Base-by-base conservation (phyloP, 2,888 invertebrate genomes). In the Nephrotoma guestfalica region DNA sequence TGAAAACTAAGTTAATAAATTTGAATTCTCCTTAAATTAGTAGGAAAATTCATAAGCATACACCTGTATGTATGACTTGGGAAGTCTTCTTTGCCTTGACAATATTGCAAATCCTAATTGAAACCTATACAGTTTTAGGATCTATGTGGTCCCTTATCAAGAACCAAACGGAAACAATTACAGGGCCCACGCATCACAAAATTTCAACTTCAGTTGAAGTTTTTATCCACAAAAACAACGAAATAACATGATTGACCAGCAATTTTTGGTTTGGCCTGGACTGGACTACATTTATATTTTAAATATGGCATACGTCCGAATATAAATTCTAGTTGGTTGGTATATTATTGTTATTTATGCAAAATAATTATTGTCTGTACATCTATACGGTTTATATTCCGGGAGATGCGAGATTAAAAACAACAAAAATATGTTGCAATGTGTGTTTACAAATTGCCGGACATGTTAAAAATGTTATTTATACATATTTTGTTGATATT, bases 401-500 rank as follows among this genome's bases (percentile, higher is more conserved):
- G 7, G 30, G 18, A 5, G 18, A 71, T 71, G 71, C 71, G 71
- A 71, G 71, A 71, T 71, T 71, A 30, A 71, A 71, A 30, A 71
- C 71, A 71, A 71, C 71, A 71, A 41, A 40, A 84, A 84, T 84
- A 41, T 84, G 84, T 84, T 84, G 42, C 84, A 84, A 84, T 84
- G 13, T 84, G 41, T 84, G 84, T 84, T 84, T 84, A 84, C 84
- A 84, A 84, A 84, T 84, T 84, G 84, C 84, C 84, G 84, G 84
- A 84, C 84, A 84, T 84, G 84, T 84, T 84, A 11, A 41, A 84
- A 84, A 84, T 84, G 84, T 84, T 84, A 41, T 41, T 41, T 84
- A 84, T 84, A 84, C 84, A 42, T 41, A 41, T 84, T 13, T 84
- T 84, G 84, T 40, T 83, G 41, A 41, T 41, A 41, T 84, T 84